Base-by-base conservation (phyloP, 2,113 vertebrate genomes). In the Malaclemys terrapin region DNA sequence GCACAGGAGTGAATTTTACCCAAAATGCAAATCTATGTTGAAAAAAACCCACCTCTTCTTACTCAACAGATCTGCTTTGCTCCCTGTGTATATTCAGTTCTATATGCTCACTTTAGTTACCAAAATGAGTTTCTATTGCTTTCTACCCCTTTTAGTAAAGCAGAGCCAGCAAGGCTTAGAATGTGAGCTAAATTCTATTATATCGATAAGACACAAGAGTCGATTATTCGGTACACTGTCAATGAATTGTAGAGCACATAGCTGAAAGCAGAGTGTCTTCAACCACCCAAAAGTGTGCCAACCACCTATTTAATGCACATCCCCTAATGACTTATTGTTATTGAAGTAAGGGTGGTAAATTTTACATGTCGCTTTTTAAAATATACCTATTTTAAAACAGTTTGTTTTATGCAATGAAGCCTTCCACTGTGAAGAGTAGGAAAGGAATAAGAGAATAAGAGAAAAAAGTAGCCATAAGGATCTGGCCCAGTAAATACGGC, bases 31-130 rank as follows among this genome's bases (percentile, higher is more conserved):
- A 14, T 27, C 42, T 47, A 78, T 11, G 47, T 27, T 75, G 69
- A 3, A 42, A 42, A 76, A 11, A 24, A 65, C 17, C 35, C 0
- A 2, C 5, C 24, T 76, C 22, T 24, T 75, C 72, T 42, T 76
- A 45, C 5, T 76, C 42, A 75, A 45, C 38, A n/a, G 62, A 72
- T 72, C n/a, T 38, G 19, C 65, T 27, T 0, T 38, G 1, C 47
- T 35, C 27, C 52, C 4, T 38, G 4, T 1, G 0, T 38, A 80
- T 10, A 22, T 0, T 1, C 83, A 85, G 10, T 10, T 24, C 69
- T 89, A 1, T 82, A 3, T n/a, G 19, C 31, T 85, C 24, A 59
- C 3, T 12, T 75, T 47, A 45, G 24, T 12, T 3, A 82, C 16
- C 59, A 86, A 90, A 85, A 57, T 42, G 13, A 19, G 65, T 82